A percentile compares a stretch with the other conserved stretches of the same genome.
Conservation (phyloP, 30 jellyfish, hydroid and myxozoan genomes). For the Catostylus mosaicus region DNA sequence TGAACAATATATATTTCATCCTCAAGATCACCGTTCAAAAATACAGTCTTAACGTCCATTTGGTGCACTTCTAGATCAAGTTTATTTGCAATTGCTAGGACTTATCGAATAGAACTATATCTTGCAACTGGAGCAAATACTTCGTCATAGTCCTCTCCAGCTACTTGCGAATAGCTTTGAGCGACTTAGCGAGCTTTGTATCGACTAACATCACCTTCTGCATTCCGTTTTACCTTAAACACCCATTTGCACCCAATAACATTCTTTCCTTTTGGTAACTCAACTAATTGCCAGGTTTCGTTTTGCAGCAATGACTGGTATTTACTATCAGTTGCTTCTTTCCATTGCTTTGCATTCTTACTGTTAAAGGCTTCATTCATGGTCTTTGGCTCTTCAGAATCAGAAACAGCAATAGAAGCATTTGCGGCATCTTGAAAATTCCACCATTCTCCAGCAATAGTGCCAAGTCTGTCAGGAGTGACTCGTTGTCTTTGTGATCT, state of each 20-base stretch:
- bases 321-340: constrained; percentile 14
- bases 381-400: constrained; percentile 38
- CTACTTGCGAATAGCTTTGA: constrained; percentile 36
- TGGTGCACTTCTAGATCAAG: constrained; percentile 44
- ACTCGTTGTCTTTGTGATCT: constrained; percentile 31
- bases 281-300: constrained; percentile 21
- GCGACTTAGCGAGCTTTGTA: constrained; percentile 36
- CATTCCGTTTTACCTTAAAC: constrained; percentile 13
- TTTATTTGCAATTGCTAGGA: constrained; percentile 27
- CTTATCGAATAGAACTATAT: constrained; percentile 20
- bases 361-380: constrained; percentile 38
- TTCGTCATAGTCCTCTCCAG: constrained; percentile 43
- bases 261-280: constrained; percentile 26
- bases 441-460: constrained; percentile 55
- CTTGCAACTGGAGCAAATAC: constrained; percentile 42
- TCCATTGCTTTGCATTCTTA: constrained; percentile 19
- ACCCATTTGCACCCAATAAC: constrained; percentile 23
- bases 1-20: constrained; percentile 71
- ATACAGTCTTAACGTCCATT: constrained; percentile 52
- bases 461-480: constrained; percentile 42
- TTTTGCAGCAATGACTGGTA: constrained; percentile 9
- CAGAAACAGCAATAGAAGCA: constrained; percentile 61
- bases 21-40: constrained; percentile 49
- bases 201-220: constrained; percentile 24
- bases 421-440: too few relatives aligned